Percentiles rank a stretch among this genome's conserved stretches.
These are phyloP conservation scores for Melipona beecheii DNA, from an alignment of 2,888 invertebrate genomes.

Conservation along the genomic window DNA sequence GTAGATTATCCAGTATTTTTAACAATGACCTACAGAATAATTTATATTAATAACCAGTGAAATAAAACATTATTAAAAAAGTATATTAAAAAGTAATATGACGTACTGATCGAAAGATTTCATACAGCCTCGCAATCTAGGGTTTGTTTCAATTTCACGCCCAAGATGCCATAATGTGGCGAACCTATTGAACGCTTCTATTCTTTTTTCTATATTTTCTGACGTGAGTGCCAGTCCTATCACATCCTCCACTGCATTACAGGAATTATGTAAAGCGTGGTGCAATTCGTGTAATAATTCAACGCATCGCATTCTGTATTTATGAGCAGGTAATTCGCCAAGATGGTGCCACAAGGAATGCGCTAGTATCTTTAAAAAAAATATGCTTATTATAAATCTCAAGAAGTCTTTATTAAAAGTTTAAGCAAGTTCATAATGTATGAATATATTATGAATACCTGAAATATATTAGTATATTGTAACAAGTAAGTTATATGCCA, in stretches of 20 bases:
- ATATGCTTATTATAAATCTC: conserved; percentile 32
- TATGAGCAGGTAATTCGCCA: conserved; percentile 85
- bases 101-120: conserved; percentile 87
- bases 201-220: conserved; percentile 83
- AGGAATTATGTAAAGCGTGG: conserved; percentile 84
- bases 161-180: conserved; percentile 91
- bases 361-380: conserved; percentile 86
- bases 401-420: conserved; percentile 5
- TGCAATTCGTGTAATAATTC: conserved; percentile 92
- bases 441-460: conserved; percentile 82
- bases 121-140: conserved; percentile 84
- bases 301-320: conserved; percentile 87
- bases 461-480: conserved; percentile 88
- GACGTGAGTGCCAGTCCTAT: conserved; percentile 86
- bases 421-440: neutral
- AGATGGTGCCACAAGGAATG: conserved; percentile 90
- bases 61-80: neutral
- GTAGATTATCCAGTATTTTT: conserved; percentile 89
- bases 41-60: conserved; percentile 9
- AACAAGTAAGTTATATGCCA: conserved; percentile 88
- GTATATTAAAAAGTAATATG: conserved; percentile 21
- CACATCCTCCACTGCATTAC: conserved; percentile 89
- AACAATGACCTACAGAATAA: conserved; percentile 87
- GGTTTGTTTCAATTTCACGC: conserved; percentile 87
- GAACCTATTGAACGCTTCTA: conserved; percentile 88